Conservation (phyloP, 2,113 vertebrate species). For the Microcebus murinus region DNA sequence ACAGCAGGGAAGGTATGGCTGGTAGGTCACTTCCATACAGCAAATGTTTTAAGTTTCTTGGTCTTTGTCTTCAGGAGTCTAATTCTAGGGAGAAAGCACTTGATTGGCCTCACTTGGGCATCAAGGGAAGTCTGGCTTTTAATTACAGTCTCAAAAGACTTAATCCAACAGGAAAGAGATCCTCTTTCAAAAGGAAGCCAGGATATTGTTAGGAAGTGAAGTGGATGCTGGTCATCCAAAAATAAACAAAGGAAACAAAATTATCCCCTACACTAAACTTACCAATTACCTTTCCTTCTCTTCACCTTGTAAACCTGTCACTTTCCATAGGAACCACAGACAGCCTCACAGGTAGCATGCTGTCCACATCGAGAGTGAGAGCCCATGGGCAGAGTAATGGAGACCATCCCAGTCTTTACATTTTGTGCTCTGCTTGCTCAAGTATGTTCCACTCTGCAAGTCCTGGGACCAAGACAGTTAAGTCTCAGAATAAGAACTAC, state of each 20-base stretch:
- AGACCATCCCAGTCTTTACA: not conserved
- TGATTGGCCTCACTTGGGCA: not conserved
- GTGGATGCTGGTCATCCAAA: not conserved
- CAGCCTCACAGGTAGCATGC: not conserved
- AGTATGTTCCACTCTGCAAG: not conserved
- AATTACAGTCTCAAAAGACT: not conserved
- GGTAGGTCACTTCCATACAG: not conserved
- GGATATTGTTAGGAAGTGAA: not conserved
- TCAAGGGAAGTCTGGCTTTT: not conserved
- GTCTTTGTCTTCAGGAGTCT: not conserved
- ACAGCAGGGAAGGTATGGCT: not conserved
- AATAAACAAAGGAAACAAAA: not conserved
- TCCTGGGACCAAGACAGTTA: not conserved
- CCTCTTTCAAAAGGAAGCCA: slow-evolving; percentile 39
- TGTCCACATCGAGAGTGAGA: not conserved
- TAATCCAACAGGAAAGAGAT: not conserved
- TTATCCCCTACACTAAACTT: not conserved
- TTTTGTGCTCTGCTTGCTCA: not conserved
- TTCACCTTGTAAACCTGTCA: not conserved
- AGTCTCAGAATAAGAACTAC: not conserved
- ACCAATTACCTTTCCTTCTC: not conserved
- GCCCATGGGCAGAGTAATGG: not conserved
- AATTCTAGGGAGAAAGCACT: slow-evolving; percentile 10
- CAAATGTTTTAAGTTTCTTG: not conserved
- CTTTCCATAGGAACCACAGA: not conserved